Base-by-base conservation (phyloP, 2,888 invertebrate species). In the Elegia similella region DNA sequence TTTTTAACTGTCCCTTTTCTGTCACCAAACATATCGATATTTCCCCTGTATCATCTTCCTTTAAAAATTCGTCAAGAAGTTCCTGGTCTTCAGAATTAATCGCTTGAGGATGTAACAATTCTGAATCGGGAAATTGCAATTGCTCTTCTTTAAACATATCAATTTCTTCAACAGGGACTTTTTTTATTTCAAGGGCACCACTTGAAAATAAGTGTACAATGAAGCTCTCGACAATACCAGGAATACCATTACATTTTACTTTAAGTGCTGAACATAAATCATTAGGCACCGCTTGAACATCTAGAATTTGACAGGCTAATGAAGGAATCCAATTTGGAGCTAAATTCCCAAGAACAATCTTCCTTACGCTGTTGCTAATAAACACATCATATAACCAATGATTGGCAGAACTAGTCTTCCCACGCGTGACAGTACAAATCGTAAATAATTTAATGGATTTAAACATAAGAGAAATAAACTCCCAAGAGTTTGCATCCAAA, bases 231-330 rank as follows among this genome's bases (percentile, higher is more conserved):
- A 93, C 83, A 60, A 91, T 81, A 7, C 93, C 93, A 1, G 93
- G 93, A 63, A 86, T 73, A 30, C 92, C 92, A 62, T 87, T 85
- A 64, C 92, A 92, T 73, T 87, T 91, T 44, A 69, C 67, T 59
- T 67, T 73, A 1, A 92, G 76, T 38, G 92, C 88, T 72, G 83
- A 80, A 59, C 92, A 88, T 55, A 94, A 76, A 57, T 92, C 89
- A 48, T 73, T 75, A 0, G 93, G 90, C 16, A 94, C 92, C 0
- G 92, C 94, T 52, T 84, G 77, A 0, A 94, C 93, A 52, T 93
- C 91, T 62, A 94, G 78, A 68, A 94, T 88, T 78, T 94, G 93
- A 64, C 94, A 94, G 30, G 93, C 92, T 30, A 94, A 78, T 29
- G 92, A 77, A 0, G 92, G 79, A 47, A 93, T 80, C 75, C 84